These are phyloP conservation scores for Zoanthus gigantus DNA, from an alignment of 92 coral and sea anemone species.

Conservation along the genomic window DNA sequence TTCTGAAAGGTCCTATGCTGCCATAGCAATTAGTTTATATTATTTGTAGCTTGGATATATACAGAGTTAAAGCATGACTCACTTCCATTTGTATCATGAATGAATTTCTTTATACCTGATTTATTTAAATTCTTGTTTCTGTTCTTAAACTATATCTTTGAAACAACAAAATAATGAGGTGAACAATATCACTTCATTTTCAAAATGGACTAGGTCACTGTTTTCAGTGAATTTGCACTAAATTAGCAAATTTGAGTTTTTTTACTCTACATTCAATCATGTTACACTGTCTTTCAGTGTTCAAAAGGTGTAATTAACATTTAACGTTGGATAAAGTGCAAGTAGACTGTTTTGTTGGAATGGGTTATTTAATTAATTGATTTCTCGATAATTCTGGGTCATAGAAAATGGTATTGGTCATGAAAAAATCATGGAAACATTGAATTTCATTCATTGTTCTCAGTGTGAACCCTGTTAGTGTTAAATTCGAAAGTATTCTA, in stretches of 20 bases:
- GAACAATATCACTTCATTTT: neutral
- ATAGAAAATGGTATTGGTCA: too few relatives aligned
- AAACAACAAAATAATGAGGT: too few relatives aligned
- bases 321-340: neutral
- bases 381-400: too few relatives aligned
- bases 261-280: neutral
- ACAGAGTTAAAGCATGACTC: neutral
- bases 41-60: neutral
- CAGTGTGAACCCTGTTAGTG: slow-evolving; percentile 2
- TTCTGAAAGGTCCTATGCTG: neutral
- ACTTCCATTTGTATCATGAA: neutral
- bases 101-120: neutral
- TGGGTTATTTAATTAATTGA: neutral
- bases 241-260: neutral
- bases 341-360: neutral
- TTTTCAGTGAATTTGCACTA: neutral
- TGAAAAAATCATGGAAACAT: neutral
- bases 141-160: neutral
- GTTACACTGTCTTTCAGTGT: neutral
- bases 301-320: neutral
- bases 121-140: neutral
- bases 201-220: neutral
- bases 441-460: neutral
- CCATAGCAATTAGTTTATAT: neutral
- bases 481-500: slow-evolving; percentile 1